Evolutionary conservation across 2,888 invertebrate species (phyloP), one percentile per base, ranked within the genome.

Genomic region (Corbicula japonica): DNA sequence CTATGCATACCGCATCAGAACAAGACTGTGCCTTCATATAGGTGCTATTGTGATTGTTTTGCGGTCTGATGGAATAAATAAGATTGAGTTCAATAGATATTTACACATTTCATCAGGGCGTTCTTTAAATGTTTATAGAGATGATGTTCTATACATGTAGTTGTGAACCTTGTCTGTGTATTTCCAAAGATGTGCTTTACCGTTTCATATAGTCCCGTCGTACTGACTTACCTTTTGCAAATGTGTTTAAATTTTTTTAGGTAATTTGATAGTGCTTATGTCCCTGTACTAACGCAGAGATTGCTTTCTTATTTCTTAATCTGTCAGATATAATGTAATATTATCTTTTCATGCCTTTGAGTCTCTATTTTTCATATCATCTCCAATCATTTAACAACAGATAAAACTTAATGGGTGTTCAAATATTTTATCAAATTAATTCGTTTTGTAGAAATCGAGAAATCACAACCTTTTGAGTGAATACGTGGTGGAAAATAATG

Each of bases 371-470:
- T 30, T 66, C 12, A 35, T 32, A 34, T 66, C 66, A 54, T 38
- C 50, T 34, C 38, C 21, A 66, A 66, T 54, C 38, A 32, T 66
- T 54, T n/a, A 50, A 66, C 35, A 38, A 26, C 38, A 52, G 8
- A 54, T 18, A 66, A 50, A 38, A 2, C 66, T 21, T 34, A 54
- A 66, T 54, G 68, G 62, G 58, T 48, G 48, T 74, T 48, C 48
- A 74, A 50, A 61, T 60, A 48, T 50, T 34, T 74, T 66, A 66
- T 74, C 74, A 74, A 66, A 50, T 74, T 74, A 74, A 74, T 74
- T 68, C 66, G 21, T 54, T 63, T 74, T 73, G 68, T 61, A 28
- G 23, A 58, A 34, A 32, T 38, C 32, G 32, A 32, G 23, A 41
- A 5, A 18, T 23, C 21, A 18, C 44, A 66, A 66, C 68, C 74